Evolutionary conservation across 2,113 vertebrate genomes (phyloP).

Genomic region (Casuarius casuarius): DNA sequence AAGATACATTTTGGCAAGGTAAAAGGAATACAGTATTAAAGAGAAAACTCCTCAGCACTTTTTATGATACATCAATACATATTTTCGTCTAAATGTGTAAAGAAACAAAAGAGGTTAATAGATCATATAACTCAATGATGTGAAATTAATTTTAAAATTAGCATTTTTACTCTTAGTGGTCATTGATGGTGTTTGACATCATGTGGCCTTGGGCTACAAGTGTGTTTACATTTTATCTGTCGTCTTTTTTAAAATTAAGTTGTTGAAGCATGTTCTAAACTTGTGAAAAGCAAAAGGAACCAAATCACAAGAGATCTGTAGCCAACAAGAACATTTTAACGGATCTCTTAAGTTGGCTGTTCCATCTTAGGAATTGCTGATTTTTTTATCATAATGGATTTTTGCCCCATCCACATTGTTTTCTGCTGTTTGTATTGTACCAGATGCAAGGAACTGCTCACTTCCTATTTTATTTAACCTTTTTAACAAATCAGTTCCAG

Average conservation of each 20-base stretch:
- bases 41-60: background rate
- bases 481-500: background rate
- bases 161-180: background rate
- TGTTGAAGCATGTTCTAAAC: background rate
- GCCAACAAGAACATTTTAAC: background rate
- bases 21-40: background rate
- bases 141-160: background rate
- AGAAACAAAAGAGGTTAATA: background rate
- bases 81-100: background rate
- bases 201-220: background rate
- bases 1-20: background rate
- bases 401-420: background rate
- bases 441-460: background rate
- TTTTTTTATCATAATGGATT: background rate
- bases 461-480: background rate
- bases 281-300: background rate
- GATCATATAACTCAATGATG: background rate
- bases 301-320: background rate
- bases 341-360: background rate
- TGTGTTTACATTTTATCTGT: background rate
- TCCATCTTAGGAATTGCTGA: background rate
- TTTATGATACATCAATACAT: background rate
- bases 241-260: background rate
- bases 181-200: background rate
- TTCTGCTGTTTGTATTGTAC: background rate